A percentile compares a stretch with the other conserved stretches of the same genome.
phyloP scores from a whole-genome alignment of 2,797 vertebrate species.

The Allenopithecus nigroviridis region DNA sequence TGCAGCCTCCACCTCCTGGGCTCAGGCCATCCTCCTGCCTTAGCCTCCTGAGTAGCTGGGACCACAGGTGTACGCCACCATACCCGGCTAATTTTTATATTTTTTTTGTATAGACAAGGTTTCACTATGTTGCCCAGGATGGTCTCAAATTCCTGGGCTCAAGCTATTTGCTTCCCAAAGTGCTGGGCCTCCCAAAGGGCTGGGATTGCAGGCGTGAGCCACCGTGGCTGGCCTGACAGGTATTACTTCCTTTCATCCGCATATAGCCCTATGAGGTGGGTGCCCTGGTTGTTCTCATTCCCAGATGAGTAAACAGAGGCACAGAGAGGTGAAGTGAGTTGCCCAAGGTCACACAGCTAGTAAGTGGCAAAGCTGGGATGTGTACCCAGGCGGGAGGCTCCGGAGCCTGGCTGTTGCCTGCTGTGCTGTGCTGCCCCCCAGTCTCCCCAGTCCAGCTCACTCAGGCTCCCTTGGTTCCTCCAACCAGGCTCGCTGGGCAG shows the following conservation, averaged over 20 bases:
- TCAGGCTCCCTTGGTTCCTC: not conserved
- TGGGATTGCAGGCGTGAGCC: not conserved
- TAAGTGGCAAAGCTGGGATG: not conserved
- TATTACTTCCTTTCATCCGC: not conserved
- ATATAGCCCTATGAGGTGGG: not conserved
- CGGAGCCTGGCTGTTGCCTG: not conserved
- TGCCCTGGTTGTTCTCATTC: not conserved
- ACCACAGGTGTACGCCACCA: not conserved
- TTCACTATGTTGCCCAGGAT: not conserved
- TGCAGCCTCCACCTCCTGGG: not conserved
- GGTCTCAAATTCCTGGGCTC: not conserved
- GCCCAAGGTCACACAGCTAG: not conserved
- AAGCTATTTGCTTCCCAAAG: not conserved
- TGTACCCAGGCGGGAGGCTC: not conserved
- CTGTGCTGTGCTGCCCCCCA: accelerated
- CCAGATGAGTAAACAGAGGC: not conserved
- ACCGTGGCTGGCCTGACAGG: not conserved
- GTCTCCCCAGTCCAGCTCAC: accelerated
- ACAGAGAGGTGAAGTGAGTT: not conserved
- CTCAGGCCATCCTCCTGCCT: not conserved
- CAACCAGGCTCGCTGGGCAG: accelerated
- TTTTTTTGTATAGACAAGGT: not conserved
- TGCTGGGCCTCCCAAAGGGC: not conserved
- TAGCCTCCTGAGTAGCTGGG: not conserved
- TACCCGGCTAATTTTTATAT: not conserved